phyloP scores from a whole-genome alignment of 2,113 vertebrate genomes.

The Albula goreensis region DNA sequence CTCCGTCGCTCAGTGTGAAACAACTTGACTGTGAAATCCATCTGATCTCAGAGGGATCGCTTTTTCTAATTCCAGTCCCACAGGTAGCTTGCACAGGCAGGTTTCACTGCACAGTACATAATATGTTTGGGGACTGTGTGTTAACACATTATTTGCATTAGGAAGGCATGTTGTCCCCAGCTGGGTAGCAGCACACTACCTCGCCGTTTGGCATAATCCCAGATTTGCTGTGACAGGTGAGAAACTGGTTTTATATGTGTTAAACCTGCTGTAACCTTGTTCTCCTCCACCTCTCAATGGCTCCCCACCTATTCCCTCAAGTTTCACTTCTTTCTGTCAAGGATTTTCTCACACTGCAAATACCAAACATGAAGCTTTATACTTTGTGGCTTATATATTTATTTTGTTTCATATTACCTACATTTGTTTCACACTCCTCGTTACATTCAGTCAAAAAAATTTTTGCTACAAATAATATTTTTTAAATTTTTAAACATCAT shows the following conservation, averaged over 20 bases:
- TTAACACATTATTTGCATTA: conserved; percentile 56
- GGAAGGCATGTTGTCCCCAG: conserved; percentile 49
- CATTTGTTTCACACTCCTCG: too few relatives aligned
- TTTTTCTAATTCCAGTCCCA: conserved; percentile 32
- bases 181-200: conserved; percentile 49
- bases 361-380: neutral
- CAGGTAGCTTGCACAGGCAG: conserved; percentile 43
- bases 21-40: conserved; percentile 25
- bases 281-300: neutral
- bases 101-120: conserved; percentile 37
- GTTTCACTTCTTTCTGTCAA: neutral
- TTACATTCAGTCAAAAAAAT: too few relatives aligned
- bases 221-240: conserved; percentile 59
- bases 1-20: conserved; percentile 4
- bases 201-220: conserved; percentile 53
- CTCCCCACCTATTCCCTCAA: neutral
- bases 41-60: neutral
- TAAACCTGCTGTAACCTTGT: conserved; percentile 19
- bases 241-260: conserved; percentile 42
- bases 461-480: too few relatives aligned
- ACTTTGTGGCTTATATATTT: neutral
- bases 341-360: neutral
- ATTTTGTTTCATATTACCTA: neutral
- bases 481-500: too few relatives aligned
- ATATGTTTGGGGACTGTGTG: conserved; percentile 38